Base-by-base conservation (phyloP, 2,113 vertebrate genomes). In the Ictidomys tridecemlineatus region DNA sequence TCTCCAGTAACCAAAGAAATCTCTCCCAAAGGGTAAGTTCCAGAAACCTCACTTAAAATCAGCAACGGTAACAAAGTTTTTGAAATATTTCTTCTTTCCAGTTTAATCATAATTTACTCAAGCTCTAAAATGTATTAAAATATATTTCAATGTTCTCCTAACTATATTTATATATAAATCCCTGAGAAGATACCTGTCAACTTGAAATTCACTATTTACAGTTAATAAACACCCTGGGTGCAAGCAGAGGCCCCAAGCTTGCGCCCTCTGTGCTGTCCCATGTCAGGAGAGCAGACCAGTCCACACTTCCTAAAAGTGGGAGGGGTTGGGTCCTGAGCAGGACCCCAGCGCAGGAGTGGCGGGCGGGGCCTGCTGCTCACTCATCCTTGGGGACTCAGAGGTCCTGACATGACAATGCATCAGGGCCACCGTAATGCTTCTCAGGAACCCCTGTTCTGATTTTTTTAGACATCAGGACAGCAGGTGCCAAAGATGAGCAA, bases 121-220 rank as follows among this genome's bases (percentile, higher is more conserved):
- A 96, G 72, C 58, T 24, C 93, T 95, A 97, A 95, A 96, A 97
- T 93, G 94, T 89, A 88, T 93, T 98, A 98, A 96, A 98, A 97
- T 79, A 77, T 6, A 80, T 76, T 20, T 69, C 32, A 39, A 6
- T 61, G 39, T 70, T 61, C 58, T 74, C 39, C 95, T 96, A 93
- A 72, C 76, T 96, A 51, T 79, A 89, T 92, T 76, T 89, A 20
- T 89, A 92, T 0, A 1, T 76, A 97, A 95, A 97, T 98, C 97
- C 98, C 98, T 98, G 98, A 98, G 98, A 95, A 80, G 94, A 94
- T 96, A 97, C 96, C 97, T 97, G 96, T 92, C 95, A 93, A 0
- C 61, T 34, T 78, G 39, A 78, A 32, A 5, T 24, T 92, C 90
- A 24, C 58, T 92, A 88, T 96, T 82, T 95, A 89, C 93, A 98